Evolutionary conservation across 37 sponge, comb jelly and placozoan genomes (phyloP), one percentile per base, ranked within the genome.

Genomic region (Ephydatia muelleri): DNA sequence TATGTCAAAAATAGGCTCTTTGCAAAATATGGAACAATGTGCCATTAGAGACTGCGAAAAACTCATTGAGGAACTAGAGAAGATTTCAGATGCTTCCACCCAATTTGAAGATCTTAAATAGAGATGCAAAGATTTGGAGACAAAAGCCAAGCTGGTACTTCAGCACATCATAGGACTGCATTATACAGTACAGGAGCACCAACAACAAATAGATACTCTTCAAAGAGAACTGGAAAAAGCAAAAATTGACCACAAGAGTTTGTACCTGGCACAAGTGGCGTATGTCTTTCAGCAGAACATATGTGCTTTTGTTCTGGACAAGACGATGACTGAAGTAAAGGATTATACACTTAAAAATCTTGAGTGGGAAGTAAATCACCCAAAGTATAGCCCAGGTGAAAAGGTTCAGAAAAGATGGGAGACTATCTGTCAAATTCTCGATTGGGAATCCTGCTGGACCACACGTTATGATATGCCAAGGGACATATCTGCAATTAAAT

Each of bases 1-100:
- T 43, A 43, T 43, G 43, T 43, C 43, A 43, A 57, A 57, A 11
- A 57, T 57, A 57, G 12, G 57, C 57, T 57, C 57, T 57, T 57
- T 57, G 57, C 57, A 57, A 57, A 57, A 57, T 57, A 57, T 57
- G 57, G 57, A 57, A 57, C 57, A 57, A 57, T 57, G 57, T 57
- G 57, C 57, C 57, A 57, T 57, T 16, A 57, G 14, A 57, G 16
- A 57, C 19, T 57, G 57, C 57, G 16, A 57, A 57, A 21, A 4
- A 57, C 57, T 57, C 57, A 57, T 57, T 57, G 57, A 57, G 57
- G 19, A 43, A 6, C 6, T 43, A 57, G 0, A 19, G 19, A 57
- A 16, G 57, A 57, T 57, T 13, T 57, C 57, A 57, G 57, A 4
- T 57, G 57, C 57, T 57, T 57, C 57, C 57, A 57, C 19, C 57